phyloP scores from a whole-genome alignment of 2,113 vertebrate species.

The Pionites leucogaster region DNA sequence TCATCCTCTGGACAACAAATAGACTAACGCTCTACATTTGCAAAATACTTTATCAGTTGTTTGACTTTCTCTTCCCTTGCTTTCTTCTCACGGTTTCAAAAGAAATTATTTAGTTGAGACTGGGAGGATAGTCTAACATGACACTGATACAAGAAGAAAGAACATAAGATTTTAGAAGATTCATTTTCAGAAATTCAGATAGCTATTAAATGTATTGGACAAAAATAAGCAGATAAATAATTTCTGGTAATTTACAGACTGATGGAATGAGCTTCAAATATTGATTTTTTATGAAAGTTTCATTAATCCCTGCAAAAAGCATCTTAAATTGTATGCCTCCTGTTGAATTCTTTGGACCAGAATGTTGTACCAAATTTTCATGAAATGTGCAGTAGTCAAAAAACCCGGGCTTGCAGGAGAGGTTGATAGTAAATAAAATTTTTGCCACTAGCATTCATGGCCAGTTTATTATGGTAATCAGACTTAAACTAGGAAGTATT shows the following conservation, averaged over 20 bases:
- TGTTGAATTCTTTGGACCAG: neutral
- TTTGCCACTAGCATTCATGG: neutral
- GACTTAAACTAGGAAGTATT: neutral
- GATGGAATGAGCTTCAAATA: neutral
- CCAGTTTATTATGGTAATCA: neutral
- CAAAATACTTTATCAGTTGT: neutral
- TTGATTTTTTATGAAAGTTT: neutral
- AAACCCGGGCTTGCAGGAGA: neutral
- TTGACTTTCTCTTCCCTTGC: neutral
- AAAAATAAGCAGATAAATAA: slow-evolving; percentile 14
- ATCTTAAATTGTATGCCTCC: neutral
- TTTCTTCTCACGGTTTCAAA: neutral
- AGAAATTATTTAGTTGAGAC: neutral
- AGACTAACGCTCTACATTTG: neutral
- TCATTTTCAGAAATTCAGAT: neutral
- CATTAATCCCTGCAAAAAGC: neutral
- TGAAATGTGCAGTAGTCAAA: neutral
- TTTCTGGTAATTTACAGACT: neutral
- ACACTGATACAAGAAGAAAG: neutral
- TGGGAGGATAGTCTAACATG: neutral
- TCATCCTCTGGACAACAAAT: neutral
- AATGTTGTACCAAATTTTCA: neutral
- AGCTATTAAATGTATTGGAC: neutral
- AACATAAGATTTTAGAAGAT: neutral
- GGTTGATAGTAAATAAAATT: neutral